Conservation (phyloP, 2,113 vertebrate genomes). For the Arenaria interpres region DNA sequence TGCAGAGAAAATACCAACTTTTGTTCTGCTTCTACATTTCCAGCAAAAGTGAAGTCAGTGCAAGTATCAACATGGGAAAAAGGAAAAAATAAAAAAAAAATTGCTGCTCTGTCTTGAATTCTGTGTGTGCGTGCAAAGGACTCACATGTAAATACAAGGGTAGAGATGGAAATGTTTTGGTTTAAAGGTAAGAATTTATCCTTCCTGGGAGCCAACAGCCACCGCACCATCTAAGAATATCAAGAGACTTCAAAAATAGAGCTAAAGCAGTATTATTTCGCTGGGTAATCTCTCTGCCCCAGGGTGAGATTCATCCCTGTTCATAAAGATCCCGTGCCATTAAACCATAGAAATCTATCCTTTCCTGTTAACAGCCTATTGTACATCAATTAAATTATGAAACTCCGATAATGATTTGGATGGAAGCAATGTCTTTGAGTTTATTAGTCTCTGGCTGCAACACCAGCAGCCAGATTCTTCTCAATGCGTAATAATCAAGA, state of each 20-base stretch:
- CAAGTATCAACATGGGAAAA: background rate
- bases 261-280: background rate
- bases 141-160: background rate
- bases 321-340: background rate
- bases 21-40: background rate
- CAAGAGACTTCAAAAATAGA: background rate
- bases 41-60: background rate
- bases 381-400: background rate
- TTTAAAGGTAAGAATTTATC: background rate
- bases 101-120: background rate
- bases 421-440: background rate
- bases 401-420: background rate
- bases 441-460: background rate
- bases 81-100: background rate
- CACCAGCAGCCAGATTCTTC: background rate
- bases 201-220: background rate
- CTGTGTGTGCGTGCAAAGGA: background rate
- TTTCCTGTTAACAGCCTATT: background rate
- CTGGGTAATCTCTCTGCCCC: background rate
- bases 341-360: background rate
- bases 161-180: background rate
- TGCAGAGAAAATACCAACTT: constrained; percentile 9
- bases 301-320: background rate
- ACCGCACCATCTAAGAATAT: background rate
- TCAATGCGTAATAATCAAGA: background rate